phyloP scores from a whole-genome alignment of 1,140 invertebrate genomes.

The Drosophila ambigua region DNA sequence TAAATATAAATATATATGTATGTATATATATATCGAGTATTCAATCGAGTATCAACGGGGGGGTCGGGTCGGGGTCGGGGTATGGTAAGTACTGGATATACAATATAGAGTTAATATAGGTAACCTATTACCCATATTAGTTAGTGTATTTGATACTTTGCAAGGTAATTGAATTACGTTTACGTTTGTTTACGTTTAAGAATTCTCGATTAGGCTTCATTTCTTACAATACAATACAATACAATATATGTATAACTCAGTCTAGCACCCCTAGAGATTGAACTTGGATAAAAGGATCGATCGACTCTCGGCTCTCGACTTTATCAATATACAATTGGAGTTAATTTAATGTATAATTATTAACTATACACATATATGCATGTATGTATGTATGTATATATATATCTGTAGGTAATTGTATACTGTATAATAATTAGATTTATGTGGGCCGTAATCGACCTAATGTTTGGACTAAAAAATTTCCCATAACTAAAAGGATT shows the following conservation, averaged over 20 bases:
- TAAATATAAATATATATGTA: constrained; percentile 34
- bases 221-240: constrained; percentile 1
- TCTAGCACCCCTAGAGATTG: constrained; percentile 77
- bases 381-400: constrained; percentile 13
- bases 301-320: constrained; percentile 46
- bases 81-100: constrained; percentile 12
- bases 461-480: constrained; percentile 47
- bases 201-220: constrained; percentile 47
- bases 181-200: constrained; percentile 61
- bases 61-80: not conserved
- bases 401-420: constrained; percentile 28
- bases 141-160: constrained; percentile 72
- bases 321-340: constrained; percentile 65
- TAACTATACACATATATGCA: constrained; percentile 9
- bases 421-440: constrained; percentile 12
- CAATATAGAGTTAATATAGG: constrained; percentile 26
- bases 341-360: constrained; percentile 14
- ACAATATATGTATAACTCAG: constrained; percentile 56
- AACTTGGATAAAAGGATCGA: constrained; percentile 68
- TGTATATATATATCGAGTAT: constrained; percentile 21
- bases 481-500: constrained; percentile 39
- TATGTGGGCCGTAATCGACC: constrained; percentile 9
- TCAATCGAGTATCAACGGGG: constrained; percentile 5
- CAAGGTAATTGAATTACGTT: constrained; percentile 77
- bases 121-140: constrained; percentile 40